phyloP scores from a whole-genome alignment of 2,888 invertebrate species.

The Microchrysa polita region DNA sequence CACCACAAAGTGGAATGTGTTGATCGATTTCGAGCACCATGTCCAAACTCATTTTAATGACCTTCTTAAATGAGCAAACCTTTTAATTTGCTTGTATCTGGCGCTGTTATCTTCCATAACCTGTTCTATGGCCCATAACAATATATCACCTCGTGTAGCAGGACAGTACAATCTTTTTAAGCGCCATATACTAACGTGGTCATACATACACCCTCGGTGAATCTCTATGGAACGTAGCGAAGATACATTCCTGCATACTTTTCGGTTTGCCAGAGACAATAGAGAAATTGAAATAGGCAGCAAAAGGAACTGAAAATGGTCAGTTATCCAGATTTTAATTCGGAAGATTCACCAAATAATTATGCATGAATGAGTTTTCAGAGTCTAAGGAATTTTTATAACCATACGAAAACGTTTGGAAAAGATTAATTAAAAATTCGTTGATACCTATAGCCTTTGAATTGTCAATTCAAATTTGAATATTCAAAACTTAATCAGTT shows the following conservation, averaged over 20 bases:
- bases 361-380: too few relatives aligned
- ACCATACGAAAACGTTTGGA: too few relatives aligned
- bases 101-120: constrained; percentile 53
- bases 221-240: constrained; percentile 26
- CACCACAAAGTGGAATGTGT: constrained; percentile 36
- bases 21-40: constrained; percentile 40
- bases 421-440: too few relatives aligned
- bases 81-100: constrained; percentile 56
- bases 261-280: too few relatives aligned
- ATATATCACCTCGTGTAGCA: constrained; percentile 46
- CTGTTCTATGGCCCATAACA: constrained; percentile 46
- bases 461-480: too few relatives aligned
- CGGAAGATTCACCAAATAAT: too few relatives aligned
- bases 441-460: too few relatives aligned
- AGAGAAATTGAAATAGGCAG: too few relatives aligned
- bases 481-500: too few relatives aligned
- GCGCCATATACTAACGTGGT: constrained; percentile 33
- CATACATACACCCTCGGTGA: background rate
- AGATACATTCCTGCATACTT: too few relatives aligned
- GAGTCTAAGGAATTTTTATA: too few relatives aligned
- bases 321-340: too few relatives aligned
- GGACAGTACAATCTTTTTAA: constrained; percentile 25
- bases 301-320: background rate
- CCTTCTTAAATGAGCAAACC: constrained; percentile 55
- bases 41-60: constrained; percentile 51